Evolutionary conservation across 2,888 invertebrate species (phyloP), one percentile per base, ranked within the genome.

Genomic region (Erebia epiphron): DNA sequence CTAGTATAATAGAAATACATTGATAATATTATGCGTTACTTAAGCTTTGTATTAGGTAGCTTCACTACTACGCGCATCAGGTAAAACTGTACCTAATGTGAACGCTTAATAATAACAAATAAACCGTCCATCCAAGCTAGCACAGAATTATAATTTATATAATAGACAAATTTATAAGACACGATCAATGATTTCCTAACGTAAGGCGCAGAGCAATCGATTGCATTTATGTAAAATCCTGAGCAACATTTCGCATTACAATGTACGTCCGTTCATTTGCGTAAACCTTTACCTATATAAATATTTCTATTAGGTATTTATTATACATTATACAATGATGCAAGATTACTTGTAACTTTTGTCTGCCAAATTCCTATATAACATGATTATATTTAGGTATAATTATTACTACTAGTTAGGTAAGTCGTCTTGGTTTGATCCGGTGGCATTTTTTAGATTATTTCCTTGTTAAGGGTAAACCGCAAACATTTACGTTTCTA

Each of bases 201-300:
- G 13, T 54, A 63, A 56, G 63, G 26, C 56, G 56, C 50, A 58
- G 50, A 64, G 49, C 11, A 49, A 41, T 21, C 18, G 56, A 62
- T 57, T 63, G 68, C 63, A 11, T 69, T 64, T 69, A 69, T 68
- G 54, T 58, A 57, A 69, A 69, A 69, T 63, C 49, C 57, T 49
- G 64, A 41, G 58, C 64, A 69, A 64, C 63, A 63, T 68, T 64
- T 58, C 52, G 54, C 69, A 58, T 69, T 64, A 69, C 64, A 69
- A 69, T 69, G 49, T 69, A 56, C 54, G 50, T 64, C 58, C 50
- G 64, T 64, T 21, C 10, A 57, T 66, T 66, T 66, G 58, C 64
- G 68, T 69, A 69, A 64, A 64, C 58, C 56, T 50, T 69, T 52
- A n/a, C n/a, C n/a, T n/a, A 58, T 58, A 21, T 21, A 64, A 21